A percentile compares a stretch with the other conserved stretches of the same genome.
Evolutionary conservation across 2,797 vertebrate genomes (phyloP).

Genomic region (Esox masquinongy): DNA sequence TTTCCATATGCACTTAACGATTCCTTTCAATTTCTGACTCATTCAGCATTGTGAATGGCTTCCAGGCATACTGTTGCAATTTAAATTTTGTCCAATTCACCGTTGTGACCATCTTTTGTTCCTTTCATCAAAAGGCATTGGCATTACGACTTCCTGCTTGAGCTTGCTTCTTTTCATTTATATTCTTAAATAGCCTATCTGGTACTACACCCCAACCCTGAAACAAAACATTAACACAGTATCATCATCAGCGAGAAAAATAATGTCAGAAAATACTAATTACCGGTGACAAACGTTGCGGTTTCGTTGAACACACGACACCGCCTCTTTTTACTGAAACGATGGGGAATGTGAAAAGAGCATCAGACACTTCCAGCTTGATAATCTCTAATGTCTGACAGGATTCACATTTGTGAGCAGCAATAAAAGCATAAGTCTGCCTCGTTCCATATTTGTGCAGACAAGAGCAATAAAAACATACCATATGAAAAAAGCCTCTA

Average conservation of each 20-base stretch:
- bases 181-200: constrained; percentile 16
- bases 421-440: too few species aligned
- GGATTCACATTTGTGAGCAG: constrained; percentile 53
- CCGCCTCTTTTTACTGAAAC: constrained; percentile 34
- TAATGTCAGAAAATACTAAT: constrained; percentile 42
- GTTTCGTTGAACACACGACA: constrained; percentile 47
- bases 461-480: constrained; percentile 22
- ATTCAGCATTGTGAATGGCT: constrained; percentile 22
- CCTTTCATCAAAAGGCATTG: background rate
- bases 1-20: constrained; percentile 14
- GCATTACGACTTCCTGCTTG: constrained; percentile 4
- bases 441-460: too few species aligned
- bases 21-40: constrained; percentile 17
- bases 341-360: constrained; percentile 34
- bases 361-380: constrained; percentile 52
- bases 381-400: constrained; percentile 35
- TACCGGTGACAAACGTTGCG: constrained; percentile 61
- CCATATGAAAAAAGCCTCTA: constrained; percentile 62
- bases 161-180: constrained; percentile 22
- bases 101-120: background rate
- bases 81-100: constrained; percentile 6
- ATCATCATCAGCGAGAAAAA: constrained; percentile 41
- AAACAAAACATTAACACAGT: constrained; percentile 41
- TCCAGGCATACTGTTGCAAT: constrained; percentile 23
- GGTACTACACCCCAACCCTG: constrained; percentile 50